phyloP scores from a whole-genome alignment of 2,797 vertebrate genomes.

The Lophura swinhoii region DNA sequence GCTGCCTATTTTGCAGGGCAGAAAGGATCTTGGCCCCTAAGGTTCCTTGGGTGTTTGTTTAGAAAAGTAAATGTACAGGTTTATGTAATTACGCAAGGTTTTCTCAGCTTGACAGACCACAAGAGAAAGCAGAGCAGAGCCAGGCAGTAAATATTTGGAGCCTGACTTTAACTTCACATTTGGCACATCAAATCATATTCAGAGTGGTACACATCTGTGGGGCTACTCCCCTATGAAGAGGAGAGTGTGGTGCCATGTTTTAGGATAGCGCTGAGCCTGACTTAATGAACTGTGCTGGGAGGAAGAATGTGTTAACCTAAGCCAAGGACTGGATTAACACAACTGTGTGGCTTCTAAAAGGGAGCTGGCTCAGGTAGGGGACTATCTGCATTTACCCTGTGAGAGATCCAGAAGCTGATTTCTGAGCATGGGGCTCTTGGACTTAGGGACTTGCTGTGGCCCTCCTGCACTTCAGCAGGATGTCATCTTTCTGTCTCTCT shows the following conservation, averaged over 20 bases:
- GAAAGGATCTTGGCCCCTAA: not conserved
- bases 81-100: accelerated
- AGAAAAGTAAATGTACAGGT: not conserved
- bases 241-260: not conserved
- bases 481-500: not conserved
- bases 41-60: not conserved
- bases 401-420: not conserved
- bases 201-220: not conserved
- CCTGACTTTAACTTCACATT: not conserved
- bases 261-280: not conserved
- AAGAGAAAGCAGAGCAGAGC: not conserved
- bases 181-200: not conserved
- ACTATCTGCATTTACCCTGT: accelerated
- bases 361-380: not conserved
- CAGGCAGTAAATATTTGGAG: not conserved
- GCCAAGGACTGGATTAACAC: accelerated
- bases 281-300: accelerated
- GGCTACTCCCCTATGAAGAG: not conserved
- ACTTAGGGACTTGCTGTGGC: not conserved
- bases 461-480: not conserved
- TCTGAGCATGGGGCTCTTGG: not conserved
- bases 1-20: not conserved
- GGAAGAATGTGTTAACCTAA: not conserved
- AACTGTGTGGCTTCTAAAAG: accelerated
- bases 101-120: not conserved